Conservation (phyloP, 1,140 invertebrate species). For the Melitaea cinxia region DNA sequence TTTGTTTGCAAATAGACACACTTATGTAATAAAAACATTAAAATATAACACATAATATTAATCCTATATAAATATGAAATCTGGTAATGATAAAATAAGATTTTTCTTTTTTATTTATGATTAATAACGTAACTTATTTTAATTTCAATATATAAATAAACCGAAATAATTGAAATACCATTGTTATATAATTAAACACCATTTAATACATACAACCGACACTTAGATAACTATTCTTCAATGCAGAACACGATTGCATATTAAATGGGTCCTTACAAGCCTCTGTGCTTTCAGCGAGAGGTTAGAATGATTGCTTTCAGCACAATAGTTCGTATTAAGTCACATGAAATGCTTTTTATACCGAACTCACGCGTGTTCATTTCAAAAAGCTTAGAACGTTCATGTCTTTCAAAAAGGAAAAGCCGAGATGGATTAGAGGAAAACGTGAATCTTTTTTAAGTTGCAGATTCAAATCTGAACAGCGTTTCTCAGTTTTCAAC, state of each 20-base stretch:
- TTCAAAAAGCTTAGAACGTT: slow-evolving; percentile 3
- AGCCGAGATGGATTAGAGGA: slow-evolving; percentile 1
- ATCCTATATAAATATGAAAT: too few species aligned
- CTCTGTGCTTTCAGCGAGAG: not conserved
- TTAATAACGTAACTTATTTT: too few species aligned
- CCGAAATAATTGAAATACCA: too few species aligned
- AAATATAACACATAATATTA: too few species aligned
- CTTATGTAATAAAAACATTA: too few species aligned
- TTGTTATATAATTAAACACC: not conserved
- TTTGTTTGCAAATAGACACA: too few species aligned
- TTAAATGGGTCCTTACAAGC: slow-evolving; percentile 12
- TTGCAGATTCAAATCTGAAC: not conserved
- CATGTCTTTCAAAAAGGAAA: not conserved
- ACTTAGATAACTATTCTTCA: slow-evolving; percentile 11
- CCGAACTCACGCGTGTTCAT: slow-evolving; percentile 3
- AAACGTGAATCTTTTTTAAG: slow-evolving; percentile 1
- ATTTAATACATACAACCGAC: not conserved
- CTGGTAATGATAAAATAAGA: too few species aligned
- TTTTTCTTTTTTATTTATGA: too few species aligned
- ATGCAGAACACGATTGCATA: slow-evolving; percentile 12
- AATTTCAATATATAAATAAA: too few species aligned
- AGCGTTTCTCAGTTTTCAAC: not conserved
- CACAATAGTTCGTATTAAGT: slow-evolving; percentile 8
- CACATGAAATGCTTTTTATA: slow-evolving; percentile 1
- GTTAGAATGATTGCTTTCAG: slow-evolving; percentile 1